Conservation (phyloP, 2,113 vertebrate species). For the Scartelaos histophorus region DNA sequence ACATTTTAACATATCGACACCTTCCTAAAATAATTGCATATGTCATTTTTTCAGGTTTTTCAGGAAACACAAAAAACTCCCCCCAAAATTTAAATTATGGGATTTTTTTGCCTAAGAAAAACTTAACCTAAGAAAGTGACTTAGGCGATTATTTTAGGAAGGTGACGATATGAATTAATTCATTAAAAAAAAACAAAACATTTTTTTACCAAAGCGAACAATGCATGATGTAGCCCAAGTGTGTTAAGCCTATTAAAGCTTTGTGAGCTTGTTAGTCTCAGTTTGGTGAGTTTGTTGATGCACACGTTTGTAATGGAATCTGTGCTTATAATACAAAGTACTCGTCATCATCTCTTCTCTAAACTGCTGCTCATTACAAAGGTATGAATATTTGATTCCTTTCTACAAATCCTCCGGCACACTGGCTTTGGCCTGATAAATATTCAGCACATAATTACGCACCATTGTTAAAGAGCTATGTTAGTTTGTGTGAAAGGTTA, state of each 20-base stretch:
- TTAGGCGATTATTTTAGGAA: no score
- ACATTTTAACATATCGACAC: no score
- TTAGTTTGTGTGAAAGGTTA: constrained; percentile 12
- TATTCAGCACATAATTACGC: constrained; percentile 4
- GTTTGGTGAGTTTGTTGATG: constrained; percentile 3
- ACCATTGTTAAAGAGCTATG: constrained; percentile 6
- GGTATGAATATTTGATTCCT: constrained; percentile 12
- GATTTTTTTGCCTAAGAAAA: no score
- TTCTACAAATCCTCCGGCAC: constrained; percentile 10
- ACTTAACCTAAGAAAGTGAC: no score
- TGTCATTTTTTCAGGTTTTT: no score
- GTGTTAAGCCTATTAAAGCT: not conserved
- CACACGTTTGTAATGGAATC: not conserved
- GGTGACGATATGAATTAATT: no score
- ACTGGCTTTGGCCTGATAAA: constrained; percentile 5
- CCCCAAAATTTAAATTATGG: no score
- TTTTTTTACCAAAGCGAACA: no score
- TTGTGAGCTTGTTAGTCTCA: not conserved
- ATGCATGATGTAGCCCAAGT: not conserved
- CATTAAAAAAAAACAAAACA: no score
- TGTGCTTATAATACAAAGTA: not conserved
- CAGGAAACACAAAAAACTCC: no score
- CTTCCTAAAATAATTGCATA: no score
- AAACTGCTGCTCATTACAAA: constrained; percentile 11
- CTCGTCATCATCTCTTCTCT: constrained; percentile 8